Evolutionary conservation across 2,888 invertebrate species (phyloP), one percentile per base, ranked within the genome.

Genomic region (Melanargia galathea): DNA sequence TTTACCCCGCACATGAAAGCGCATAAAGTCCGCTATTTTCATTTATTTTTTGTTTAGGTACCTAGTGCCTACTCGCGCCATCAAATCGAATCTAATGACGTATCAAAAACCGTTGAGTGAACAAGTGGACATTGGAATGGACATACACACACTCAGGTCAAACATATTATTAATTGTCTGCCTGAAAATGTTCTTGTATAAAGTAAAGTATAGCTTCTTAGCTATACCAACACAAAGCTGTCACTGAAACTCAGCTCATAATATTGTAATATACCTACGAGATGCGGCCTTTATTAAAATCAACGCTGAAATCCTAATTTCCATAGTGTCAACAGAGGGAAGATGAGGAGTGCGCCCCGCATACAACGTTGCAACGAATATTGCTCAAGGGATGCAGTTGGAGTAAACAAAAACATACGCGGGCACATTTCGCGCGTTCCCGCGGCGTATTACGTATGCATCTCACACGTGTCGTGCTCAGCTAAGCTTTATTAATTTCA

Each of bases 291-390:
- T 64, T 82, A 84, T 84, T 84, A 84, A 81, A 82, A 79, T 76
- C 76, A 73, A 75, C 66, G 65, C 69, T 73, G 73, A 72, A 76
- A 68, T 75, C 72, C 77, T 84, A 81, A 87, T 86, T 86, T 83
- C 75, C 83, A 85, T 86, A 81, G 76, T 82, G 83, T 84, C 82
- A 86, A 86, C 83, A 82, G 71, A 55, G 65, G 71, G 40, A 71
- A 78, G 78, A 84, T 81, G 82, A 80, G 83, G 75, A 82, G 81
- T 85, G 83, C 84, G 82, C 69, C 73, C 73, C 73, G 70, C 73
- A 74, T 69, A 75, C 72, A 71, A 69, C 67, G 72, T 73, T 63
- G 64, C 73, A 71, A 71, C 74, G 69, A 45, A 57, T 57, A 57
- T 57, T 45, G 57, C 57, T 57, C 45, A 18, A 10, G 58, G 48